phyloP scores from a whole-genome alignment of 2,888 invertebrate genomes.

The Aromia moschata region DNA sequence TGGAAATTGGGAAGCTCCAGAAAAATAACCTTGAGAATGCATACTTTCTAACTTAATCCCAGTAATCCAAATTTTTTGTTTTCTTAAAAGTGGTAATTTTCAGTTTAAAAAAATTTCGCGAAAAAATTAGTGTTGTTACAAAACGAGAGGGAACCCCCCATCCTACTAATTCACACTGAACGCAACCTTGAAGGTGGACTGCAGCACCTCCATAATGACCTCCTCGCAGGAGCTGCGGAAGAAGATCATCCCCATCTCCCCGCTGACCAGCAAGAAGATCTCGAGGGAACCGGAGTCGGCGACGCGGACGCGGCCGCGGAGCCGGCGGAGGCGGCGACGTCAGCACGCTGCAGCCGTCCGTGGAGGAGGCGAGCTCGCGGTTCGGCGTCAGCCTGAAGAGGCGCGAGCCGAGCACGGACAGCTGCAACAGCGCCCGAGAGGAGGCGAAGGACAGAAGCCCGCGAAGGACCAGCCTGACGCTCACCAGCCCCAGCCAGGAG shows the following conservation, averaged over 20 bases:
- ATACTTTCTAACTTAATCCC: too few species aligned
- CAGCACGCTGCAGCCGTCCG: constrained; percentile 72
- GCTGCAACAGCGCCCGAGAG: constrained; percentile 65
- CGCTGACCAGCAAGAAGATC: constrained; percentile 57
- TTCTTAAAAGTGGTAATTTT: too few species aligned
- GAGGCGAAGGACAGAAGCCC: constrained; percentile 60
- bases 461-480: constrained; percentile 59
- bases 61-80: too few species aligned
- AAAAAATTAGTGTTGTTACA: too few species aligned
- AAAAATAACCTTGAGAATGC: too few species aligned
- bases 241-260: constrained; percentile 57
- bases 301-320: too few species aligned
- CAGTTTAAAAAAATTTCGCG: too few species aligned
- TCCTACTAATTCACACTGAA: too few species aligned
- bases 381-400: constrained; percentile 76
- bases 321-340: constrained; percentile 62
- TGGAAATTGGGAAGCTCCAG: too few species aligned
- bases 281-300: constrained; percentile 51
- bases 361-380: constrained; percentile 76
- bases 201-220: constrained; percentile 52
- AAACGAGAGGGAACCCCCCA: too few species aligned
- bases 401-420: constrained; percentile 71
- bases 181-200: too few species aligned
- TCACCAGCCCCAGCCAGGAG: constrained; percentile 60
- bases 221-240: constrained; percentile 56